Conservation (phyloP, 2,888 invertebrate genomes). For the Synergus umbraculus region DNA sequence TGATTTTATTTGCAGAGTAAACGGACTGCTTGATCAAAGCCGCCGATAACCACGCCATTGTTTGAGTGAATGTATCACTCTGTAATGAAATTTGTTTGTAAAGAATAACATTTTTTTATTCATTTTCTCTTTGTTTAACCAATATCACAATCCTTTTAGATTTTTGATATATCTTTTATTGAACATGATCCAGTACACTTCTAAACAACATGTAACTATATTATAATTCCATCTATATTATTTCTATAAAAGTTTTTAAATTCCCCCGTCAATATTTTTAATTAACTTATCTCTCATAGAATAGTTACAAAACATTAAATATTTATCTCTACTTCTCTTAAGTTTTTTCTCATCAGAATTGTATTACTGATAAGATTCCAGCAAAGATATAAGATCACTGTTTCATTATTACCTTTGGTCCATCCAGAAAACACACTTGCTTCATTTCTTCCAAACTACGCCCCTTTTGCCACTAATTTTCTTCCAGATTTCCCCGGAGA, state of each 20-base stretch:
- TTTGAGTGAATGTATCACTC: slow-evolving; percentile 6
- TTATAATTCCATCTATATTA: neutral
- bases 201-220: neutral
- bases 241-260: neutral
- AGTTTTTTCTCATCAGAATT: neutral
- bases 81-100: slow-evolving; percentile 27
- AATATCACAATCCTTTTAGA: neutral
- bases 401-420: slow-evolving; percentile 10
- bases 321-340: neutral
- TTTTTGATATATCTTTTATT: neutral
- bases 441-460: slow-evolving; percentile 35
- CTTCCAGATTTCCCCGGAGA: slow-evolving; percentile 39
- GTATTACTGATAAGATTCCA: slow-evolving; percentile 6
- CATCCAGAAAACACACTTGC: neutral
- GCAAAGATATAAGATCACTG: neutral
- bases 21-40: slow-evolving; percentile 10
- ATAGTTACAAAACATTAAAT: neutral
- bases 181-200: neutral
- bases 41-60: slow-evolving; percentile 4
- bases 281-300: neutral
- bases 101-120: slow-evolving; percentile 12
- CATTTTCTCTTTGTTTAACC: neutral
- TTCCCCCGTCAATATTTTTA: neutral
- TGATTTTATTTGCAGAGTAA: slow-evolving; percentile 31
- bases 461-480: slow-evolving; percentile 39